Percentiles rank a stretch among this genome's conserved stretches.
Evolutionary conservation across 2,797 vertebrate species (phyloP).

Genomic region (Gymnothorax reevesii): DNA sequence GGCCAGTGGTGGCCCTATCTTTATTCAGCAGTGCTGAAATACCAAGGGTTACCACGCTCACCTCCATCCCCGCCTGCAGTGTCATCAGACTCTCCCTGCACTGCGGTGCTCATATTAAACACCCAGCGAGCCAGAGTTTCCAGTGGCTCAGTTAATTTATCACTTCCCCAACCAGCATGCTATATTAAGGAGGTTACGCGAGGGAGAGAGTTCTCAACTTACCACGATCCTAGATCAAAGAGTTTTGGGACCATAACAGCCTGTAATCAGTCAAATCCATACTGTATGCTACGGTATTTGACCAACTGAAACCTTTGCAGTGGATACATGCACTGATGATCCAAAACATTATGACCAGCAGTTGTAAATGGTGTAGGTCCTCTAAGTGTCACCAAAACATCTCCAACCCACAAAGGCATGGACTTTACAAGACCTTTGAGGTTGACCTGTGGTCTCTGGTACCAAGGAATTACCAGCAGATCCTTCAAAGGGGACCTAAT

Average conservation of each 20-base stretch:
- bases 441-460: too few relatives aligned
- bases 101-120: slow-evolving; percentile 64
- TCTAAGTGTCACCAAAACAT: neutral
- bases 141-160: slow-evolving; percentile 33
- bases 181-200: slow-evolving; percentile 20
- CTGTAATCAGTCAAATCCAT: slow-evolving; percentile 18
- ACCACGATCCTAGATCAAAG: neutral
- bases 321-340: neutral
- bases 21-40: slow-evolving; percentile 33
- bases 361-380: too few relatives aligned
- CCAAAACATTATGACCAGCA: too few relatives aligned
- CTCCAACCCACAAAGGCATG: neutral
- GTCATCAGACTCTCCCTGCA: slow-evolving; percentile 60
- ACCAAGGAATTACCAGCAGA: too few relatives aligned
- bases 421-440: too few relatives aligned
- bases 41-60: slow-evolving; percentile 28
- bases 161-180: slow-evolving; percentile 31
- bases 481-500: too few relatives aligned
- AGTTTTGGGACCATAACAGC: slow-evolving; percentile 10
- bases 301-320: neutral
- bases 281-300: slow-evolving; percentile 6
- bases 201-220: slow-evolving; percentile 12
- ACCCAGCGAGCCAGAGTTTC: slow-evolving; percentile 54
- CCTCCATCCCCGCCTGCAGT: slow-evolving; percentile 52
- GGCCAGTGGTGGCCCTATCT: slow-evolving; percentile 41